Evolutionary conservation across 1,140 invertebrate species (phyloP).

Genomic region (Phthorimaea operculella): DNA sequence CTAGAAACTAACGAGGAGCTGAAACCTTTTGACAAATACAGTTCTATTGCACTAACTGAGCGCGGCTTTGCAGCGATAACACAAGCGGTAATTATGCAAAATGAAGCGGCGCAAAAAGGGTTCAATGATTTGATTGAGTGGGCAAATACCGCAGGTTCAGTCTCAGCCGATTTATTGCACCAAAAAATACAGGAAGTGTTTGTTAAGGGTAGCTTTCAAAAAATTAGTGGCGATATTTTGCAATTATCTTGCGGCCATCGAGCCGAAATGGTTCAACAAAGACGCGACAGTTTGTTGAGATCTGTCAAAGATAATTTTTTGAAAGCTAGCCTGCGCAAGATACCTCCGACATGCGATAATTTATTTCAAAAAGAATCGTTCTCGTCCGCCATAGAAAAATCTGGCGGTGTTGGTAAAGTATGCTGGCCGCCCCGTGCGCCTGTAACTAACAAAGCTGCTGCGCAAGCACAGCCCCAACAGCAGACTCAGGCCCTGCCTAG

Average conservation of each 20-base stretch:
- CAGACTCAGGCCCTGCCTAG: background rate
- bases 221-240: background rate
- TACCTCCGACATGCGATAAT: background rate
- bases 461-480: conserved; percentile 4
- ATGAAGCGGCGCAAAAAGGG: background rate
- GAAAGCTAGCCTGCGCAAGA: background rate
- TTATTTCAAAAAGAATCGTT: background rate
- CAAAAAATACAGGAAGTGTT: conserved; percentile 1
- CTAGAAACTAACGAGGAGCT: background rate
- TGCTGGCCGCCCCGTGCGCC: conserved; percentile 1
- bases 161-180: background rate
- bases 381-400: background rate
- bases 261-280: background rate
- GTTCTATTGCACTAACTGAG: background rate
- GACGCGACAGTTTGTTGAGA: background rate
- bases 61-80: background rate
- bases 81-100: background rate
- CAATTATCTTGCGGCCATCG: background rate
- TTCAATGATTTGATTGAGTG: background rate
- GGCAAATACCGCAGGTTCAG: background rate
- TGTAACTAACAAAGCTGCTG: background rate
- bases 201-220: background rate
- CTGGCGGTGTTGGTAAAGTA: background rate
- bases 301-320: conserved; percentile 3
- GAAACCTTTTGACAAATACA: conserved; percentile 1